Base-by-base conservation (phyloP, 2,797 vertebrate species). In the Bothrops alternatus region DNA sequence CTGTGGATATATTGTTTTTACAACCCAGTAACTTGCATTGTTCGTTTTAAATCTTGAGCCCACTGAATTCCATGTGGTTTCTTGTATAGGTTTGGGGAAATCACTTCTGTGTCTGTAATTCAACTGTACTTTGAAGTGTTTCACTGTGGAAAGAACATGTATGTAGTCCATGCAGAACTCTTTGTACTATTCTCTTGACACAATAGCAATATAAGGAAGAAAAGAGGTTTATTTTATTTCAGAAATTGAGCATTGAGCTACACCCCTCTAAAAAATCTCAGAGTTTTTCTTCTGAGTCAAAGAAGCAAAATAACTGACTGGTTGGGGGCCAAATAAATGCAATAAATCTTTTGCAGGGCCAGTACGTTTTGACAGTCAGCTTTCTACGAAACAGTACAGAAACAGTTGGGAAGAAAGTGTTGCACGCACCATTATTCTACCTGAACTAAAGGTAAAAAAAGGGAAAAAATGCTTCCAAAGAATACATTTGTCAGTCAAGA, bases 341-440 rank as follows among this genome's bases (percentile, higher is more conserved):
- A 69, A 56, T n/a, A 86, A 91, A 85, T 96, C 93, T 60, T 55
- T 96, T 96, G 78, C 91, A 99, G 99, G 97, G 95, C 95, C 94
- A n/a, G 96, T 90, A 93, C 11, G 1, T 3, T 98, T 98, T 92
- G 94, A 98, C 96, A 90, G 86, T 65, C 32, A 32, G 0, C 97
- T 99, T 26, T 97, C 98, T 16, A 98, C 97, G 88, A 99, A 98
- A 95, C 92, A 96, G 1, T 42, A 42, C 2, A 98, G 99, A 96
- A 99, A 98, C 92, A 92, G 32, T n/a, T 99, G 99, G 99, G 99
- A 99, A 96, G 92, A 95, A 26, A 91, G 95, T 57, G 91, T 98
- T 93, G 97, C 97, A 95, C 73, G 94, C 3, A 93, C 73, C 4
- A 32, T 99, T 94, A 97, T 99, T 94, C 73, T 97, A 65, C 97